Conservation (phyloP, 2,888 invertebrate genomes). For the Dryobota labecula region DNA sequence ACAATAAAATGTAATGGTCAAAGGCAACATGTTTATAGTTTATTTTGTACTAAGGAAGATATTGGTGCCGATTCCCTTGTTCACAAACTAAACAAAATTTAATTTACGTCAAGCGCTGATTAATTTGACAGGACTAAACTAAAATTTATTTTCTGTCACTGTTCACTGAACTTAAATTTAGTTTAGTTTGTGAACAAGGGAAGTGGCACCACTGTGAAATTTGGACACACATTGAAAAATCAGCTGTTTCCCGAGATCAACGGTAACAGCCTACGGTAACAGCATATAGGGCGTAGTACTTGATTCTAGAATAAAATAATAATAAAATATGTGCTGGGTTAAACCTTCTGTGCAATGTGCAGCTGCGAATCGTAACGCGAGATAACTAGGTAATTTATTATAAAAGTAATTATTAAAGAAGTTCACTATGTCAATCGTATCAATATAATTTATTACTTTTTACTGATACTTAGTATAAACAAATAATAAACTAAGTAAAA, state of each 20-base stretch:
- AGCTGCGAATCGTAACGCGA: conserved; percentile 1
- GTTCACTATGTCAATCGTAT: conserved; percentile 57
- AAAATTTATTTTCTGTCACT: too few species aligned
- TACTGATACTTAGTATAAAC: conserved; percentile 29
- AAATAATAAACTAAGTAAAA: conserved; percentile 3
- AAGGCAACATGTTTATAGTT: not conserved
- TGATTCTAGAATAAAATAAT: not conserved
- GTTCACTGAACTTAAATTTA: too few species aligned
- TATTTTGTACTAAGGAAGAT: not conserved
- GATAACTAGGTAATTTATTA: conserved; percentile 43
- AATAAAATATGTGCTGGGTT: not conserved
- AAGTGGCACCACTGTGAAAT: not conserved
- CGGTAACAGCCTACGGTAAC: not conserved
- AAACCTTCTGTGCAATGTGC: conserved; percentile 4
- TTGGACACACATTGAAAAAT: not conserved
- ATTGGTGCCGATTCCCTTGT: too few species aligned
- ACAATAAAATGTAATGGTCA: not conserved
- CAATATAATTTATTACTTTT: conserved; percentile 46
- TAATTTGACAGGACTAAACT: too few species aligned
- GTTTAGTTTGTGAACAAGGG: too few species aligned
- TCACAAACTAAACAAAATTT: too few species aligned
- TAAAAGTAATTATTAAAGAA: conserved; percentile 28
- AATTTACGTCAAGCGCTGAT: too few species aligned
- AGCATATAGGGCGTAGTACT: not conserved
- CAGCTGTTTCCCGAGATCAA: not conserved